Conservation (phyloP, 2,888 invertebrate genomes). For the Himalopsyche kuldschensis region DNA sequence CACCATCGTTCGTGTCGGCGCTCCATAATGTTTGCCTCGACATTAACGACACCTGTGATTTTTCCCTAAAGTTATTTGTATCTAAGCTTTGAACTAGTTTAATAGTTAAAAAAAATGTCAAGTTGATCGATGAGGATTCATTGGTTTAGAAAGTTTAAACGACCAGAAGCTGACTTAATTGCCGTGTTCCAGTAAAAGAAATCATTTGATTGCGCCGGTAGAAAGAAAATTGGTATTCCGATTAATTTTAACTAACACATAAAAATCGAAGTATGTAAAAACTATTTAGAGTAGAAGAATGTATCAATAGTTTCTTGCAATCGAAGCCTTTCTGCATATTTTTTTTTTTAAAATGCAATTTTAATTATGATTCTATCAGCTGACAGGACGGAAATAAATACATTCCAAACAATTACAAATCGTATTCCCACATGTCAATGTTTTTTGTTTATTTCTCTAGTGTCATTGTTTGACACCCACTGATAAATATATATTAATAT, state of each 20-base stretch:
- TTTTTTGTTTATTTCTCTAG: background rate
- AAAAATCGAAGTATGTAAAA: too few species aligned
- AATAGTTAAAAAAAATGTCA: background rate
- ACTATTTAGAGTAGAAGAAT: too few species aligned
- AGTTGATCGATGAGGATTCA: constrained; percentile 23
- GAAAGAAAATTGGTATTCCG: background rate
- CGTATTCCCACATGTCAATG: background rate
- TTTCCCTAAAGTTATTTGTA: constrained; percentile 29
- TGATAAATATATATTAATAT: background rate
- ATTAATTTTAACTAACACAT: background rate
- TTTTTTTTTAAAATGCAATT: too few species aligned
- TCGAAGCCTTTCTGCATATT: too few species aligned
- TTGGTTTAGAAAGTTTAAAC: constrained; percentile 9
- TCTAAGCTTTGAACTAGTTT: background rate
- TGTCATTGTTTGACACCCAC: background rate
- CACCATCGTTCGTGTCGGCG: constrained; percentile 2
- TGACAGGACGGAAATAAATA: background rate
- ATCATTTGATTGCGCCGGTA: background rate
- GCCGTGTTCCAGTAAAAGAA: background rate
- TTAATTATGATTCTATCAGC: too few species aligned
- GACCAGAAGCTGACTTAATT: background rate
- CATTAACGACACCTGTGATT: constrained; percentile 38
- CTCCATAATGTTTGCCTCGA: constrained; percentile 28
- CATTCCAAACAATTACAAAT: background rate
- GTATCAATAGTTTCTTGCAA: too few species aligned